Base-by-base conservation (phyloP, 2,113 vertebrate species). In the Amia ocellicauda region DNA sequence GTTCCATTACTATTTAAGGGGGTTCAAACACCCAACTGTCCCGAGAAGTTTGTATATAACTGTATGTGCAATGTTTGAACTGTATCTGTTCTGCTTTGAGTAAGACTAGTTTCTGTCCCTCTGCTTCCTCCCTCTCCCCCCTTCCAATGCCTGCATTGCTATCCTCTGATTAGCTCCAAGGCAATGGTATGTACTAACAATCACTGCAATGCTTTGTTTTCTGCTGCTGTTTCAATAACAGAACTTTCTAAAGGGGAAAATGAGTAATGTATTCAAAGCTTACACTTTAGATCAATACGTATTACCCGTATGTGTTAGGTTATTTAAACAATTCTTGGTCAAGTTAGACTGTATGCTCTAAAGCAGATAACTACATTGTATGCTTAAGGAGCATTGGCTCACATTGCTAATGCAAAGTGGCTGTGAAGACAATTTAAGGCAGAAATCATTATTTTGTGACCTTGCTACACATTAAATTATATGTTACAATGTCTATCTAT, bases 81-180 rank as follows among this genome's bases (percentile, higher is more conserved):
- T 52, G 62, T 85, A 81, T 88, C 88, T 90, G 86, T 87, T 92
- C 87, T 89, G 93, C 86, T 83, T 90, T 75, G 86, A 95, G 90
- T 96, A 94, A 97, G 95, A 94, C 86, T 81, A 87, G 93, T 93
- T 87, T 95, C 90, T 97, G 91, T 97, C 91, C 92, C 93, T 92
- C 65, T 87, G 90, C 92, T 91, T 92, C 83, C 79, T 81, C 74
- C 72, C 79, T 76, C 76, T 76, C 78, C 70, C 86, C 79, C 86
- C 78, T 80, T 77, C 80, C 77, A 83, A 85, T 8, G 86, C 85
- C 87, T 85, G 90, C 90, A 85, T 90, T 89, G 88, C 92, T 91
- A 86, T 78, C 85, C 85, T 91, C 90, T 88, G 93, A 87, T 87
- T 97, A 97, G 94, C 91, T 92, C 86, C 93, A 89, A 84, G 92